Evolutionary conservation across 2,797 vertebrate species (phyloP).

Genomic region (Aldrovandia affinis): DNA sequence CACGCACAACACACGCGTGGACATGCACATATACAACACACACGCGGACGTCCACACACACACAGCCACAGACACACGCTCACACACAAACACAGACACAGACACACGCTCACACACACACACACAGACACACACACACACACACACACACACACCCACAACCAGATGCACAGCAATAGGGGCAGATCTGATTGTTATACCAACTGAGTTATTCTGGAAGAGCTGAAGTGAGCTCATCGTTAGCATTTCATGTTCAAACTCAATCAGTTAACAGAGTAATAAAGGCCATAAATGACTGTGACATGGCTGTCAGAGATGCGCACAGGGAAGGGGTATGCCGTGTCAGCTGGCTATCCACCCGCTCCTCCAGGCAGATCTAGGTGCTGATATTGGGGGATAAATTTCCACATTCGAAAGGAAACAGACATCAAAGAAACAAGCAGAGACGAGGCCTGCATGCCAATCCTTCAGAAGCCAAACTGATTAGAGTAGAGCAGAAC

Average conservation of each 20-base stretch:
- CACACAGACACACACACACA: conserved; percentile 15
- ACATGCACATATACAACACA: not conserved
- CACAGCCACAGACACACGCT: not conserved
- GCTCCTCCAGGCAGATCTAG: too few species aligned
- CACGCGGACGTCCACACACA: not conserved
- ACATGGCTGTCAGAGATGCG: too few species aligned
- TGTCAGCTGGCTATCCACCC: not conserved
- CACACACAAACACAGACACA: conserved; percentile 12
- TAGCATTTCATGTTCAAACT: not conserved
- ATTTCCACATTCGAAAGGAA: too few species aligned
- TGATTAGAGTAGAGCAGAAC: too few species aligned
- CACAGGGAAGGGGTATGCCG: not conserved
- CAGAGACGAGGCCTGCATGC: too few species aligned
- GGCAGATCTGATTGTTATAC: not conserved
- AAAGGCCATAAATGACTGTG: not conserved
- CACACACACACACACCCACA: conserved; percentile 16
- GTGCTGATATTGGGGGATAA: too few species aligned
- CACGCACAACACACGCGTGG: not conserved
- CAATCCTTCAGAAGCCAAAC: too few species aligned
- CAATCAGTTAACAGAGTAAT: not conserved
- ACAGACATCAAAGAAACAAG: too few species aligned
- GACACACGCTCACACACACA: too few species aligned
- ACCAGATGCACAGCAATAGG: conserved; percentile 42
- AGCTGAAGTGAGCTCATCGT: not conserved
- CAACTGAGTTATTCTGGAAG: not conserved